Percentiles rank a stretch among this genome's conserved stretches.
Conservation (phyloP, 2,113 vertebrate species). For the Pitta sordida region DNA sequence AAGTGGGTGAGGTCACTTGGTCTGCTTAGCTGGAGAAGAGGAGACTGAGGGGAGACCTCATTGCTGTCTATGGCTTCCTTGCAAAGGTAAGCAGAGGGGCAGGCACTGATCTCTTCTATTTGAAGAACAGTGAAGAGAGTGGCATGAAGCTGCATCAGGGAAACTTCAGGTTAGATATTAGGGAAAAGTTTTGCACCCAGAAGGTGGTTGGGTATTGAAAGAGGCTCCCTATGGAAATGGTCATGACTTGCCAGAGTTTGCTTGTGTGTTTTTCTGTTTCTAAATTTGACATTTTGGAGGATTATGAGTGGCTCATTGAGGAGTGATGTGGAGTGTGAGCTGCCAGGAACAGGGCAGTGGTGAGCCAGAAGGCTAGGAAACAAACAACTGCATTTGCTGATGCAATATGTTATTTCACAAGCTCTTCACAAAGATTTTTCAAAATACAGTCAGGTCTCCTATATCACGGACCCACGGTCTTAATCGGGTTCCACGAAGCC, state of each 20-base stretch:
- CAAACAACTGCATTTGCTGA: not conserved
- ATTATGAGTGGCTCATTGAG: not conserved
- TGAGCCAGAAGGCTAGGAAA: not conserved
- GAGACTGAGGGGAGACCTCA: not conserved
- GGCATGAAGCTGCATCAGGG: not conserved
- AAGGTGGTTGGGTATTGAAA: not conserved
- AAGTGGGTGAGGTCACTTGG: not conserved
- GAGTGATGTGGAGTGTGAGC: not conserved
- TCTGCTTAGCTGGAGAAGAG: not conserved
- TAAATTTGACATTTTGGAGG: not conserved
- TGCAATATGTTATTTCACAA: not conserved
- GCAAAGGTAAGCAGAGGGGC: not conserved
- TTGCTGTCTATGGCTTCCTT: not conserved
- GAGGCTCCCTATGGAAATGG: not conserved
- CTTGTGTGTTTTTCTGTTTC: not conserved
- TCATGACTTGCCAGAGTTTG: not conserved
- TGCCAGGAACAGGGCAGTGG: not conserved
- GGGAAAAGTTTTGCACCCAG: not conserved
- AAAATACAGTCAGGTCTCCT: not conserved
- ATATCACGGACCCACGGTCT: too few relatives aligned
- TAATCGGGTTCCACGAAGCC: too few relatives aligned
- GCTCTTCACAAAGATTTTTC: not conserved
- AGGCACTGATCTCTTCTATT: not conserved
- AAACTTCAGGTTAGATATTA: not conserved
- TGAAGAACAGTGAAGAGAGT: not conserved